Conservation (phyloP, 2,113 vertebrate genomes). For the Malaclemys terrapin region DNA sequence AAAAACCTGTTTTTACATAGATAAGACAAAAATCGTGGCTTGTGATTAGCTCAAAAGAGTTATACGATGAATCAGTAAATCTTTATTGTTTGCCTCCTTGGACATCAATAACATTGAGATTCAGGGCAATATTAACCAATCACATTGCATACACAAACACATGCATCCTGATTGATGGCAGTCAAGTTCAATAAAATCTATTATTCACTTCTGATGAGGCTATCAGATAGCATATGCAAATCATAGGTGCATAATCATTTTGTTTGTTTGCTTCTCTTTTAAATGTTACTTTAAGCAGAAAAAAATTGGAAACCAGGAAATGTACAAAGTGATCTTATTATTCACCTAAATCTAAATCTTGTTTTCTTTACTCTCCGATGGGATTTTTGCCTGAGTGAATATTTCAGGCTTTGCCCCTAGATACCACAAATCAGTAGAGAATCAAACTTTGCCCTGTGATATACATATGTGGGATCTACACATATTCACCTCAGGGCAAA, state of each 20-base stretch:
- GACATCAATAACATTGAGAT: not conserved
- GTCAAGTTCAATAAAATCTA: not conserved
- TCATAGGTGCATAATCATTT: not conserved
- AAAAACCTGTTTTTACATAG: not conserved
- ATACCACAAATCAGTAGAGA: not conserved
- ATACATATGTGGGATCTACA: not conserved
- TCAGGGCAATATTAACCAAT: not conserved
- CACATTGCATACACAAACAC: not conserved
- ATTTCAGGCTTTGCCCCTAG: not conserved
- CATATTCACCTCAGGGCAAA: not conserved
- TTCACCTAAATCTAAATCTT: not conserved
- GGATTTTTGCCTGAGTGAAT: not conserved
- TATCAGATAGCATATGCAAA: not conserved
- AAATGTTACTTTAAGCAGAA: not conserved
- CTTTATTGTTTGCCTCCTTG: not conserved
- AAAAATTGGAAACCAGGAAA: too few species aligned
- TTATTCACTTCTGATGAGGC: not conserved
- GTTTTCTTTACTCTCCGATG: not conserved
- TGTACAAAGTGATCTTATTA: too few species aligned
- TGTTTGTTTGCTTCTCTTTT: not conserved
- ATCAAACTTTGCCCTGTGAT: not conserved
- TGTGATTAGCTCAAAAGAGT: not conserved
- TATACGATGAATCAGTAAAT: not conserved
- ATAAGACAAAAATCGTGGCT: not conserved
- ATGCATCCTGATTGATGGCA: not conserved